Evolutionary conservation across 1,140 invertebrate species (phyloP), one percentile per base, ranked within the genome.

Genomic region (Megathymus violae): DNA sequence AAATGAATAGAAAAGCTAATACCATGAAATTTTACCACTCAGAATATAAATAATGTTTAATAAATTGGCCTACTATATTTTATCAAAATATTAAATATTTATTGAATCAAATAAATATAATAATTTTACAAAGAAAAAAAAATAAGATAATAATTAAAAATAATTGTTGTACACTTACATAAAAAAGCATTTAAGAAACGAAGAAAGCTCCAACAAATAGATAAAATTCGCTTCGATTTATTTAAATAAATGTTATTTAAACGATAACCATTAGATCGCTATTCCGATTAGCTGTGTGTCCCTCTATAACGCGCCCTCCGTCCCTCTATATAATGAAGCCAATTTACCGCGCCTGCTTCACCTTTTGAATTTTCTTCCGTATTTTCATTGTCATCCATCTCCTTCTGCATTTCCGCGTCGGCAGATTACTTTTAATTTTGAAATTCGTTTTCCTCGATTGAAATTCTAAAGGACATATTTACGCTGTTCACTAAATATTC

Each of bases 311-410:
- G 66, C 74, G 52, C 76, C 76, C 74, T 69, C 62, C 44, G 47
- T 60, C 67, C 71, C 73, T 82, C 74, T 76, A 80, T 83, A 84
- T 91, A 91, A 91, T 91, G 88, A 88, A 89, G 86, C 84, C 85
- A 91, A 91, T 91, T 88, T 89, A 87, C 80, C 71, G 59, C 74
- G 78, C 74, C 73, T 77, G 76, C 74, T 84, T 75, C 79, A 85
- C 84, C 82, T 88, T 87, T 87, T 82, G 78, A 87, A 88, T 88
- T 89, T 89, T 87, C 81, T 79, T 78, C 69, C 82, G 80, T 89
- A 88, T 88, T 88, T 88, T 85, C 79, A 85, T 80, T 82, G 79
- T 86, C 84, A 88, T 87, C 82, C 83, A 88, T 89, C 85, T 88
- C 82, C 74, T 83, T 88, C 79, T 79, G 64, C 78, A 71, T 83